Percentiles rank a stretch among this genome's conserved stretches.
phyloP scores from a whole-genome alignment of 1,140 invertebrate genomes.

The Ditylenchus dipsaci region DNA sequence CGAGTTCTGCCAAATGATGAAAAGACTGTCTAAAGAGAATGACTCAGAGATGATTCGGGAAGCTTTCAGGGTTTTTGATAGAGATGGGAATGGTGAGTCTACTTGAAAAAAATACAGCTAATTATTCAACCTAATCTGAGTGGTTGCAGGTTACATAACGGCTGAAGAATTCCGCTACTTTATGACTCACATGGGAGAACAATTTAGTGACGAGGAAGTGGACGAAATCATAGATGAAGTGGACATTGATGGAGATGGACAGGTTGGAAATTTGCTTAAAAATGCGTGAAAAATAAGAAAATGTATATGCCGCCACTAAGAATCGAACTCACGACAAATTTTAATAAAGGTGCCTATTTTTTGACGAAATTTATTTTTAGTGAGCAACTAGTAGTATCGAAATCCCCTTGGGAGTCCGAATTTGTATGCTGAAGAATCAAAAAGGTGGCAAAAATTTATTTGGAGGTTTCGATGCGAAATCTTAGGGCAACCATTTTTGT shows the following conservation, averaged over 20 bases:
- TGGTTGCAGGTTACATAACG: not conserved
- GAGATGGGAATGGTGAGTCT: slow-evolving; percentile 57
- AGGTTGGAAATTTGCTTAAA: slow-evolving; percentile 33
- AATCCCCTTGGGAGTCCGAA: too few relatives aligned
- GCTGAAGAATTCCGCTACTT: slow-evolving; percentile 49
- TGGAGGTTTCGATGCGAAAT: too few relatives aligned
- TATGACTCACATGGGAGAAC: slow-evolving; percentile 58
- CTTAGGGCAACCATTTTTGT: too few relatives aligned
- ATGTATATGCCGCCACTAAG: too few relatives aligned
- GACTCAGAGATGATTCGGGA: slow-evolving; percentile 57
- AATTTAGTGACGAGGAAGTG: slow-evolving; percentile 57
- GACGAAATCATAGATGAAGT: slow-evolving; percentile 58
- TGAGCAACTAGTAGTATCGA: too few relatives aligned
- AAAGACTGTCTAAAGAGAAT: slow-evolving; percentile 48
- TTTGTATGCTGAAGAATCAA: too few relatives aligned
- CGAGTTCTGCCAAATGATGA: slow-evolving; percentile 20
- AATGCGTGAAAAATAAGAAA: too few relatives aligned
- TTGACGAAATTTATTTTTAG: too few relatives aligned
- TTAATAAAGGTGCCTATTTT: too few relatives aligned
- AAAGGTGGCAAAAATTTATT: too few relatives aligned
- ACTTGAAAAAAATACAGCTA: slow-evolving; percentile 50
- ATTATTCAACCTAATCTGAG: not conserved
- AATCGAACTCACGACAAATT: too few relatives aligned
- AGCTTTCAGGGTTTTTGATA: slow-evolving; percentile 56
- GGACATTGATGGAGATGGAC: slow-evolving; percentile 58